A percentile compares a stretch with the other conserved stretches of the same genome.
These are phyloP conservation scores for Holacanthella duospinosa DNA, from an alignment of 2,888 invertebrate genomes.

Conservation along the genomic window DNA sequence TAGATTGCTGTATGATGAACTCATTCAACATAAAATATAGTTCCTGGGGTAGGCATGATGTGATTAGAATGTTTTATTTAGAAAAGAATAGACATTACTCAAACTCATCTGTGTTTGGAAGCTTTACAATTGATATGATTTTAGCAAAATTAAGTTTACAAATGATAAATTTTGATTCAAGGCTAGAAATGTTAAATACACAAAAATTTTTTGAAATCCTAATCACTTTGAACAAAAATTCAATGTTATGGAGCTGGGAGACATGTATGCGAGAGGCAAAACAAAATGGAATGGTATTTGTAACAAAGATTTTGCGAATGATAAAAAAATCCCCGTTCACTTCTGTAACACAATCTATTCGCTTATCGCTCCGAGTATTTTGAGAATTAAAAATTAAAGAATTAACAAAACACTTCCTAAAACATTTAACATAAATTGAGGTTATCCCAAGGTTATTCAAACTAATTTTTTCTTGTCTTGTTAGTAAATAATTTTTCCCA, in stretches of 20 bases:
- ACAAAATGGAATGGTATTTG: not conserved
- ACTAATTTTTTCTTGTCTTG: not conserved
- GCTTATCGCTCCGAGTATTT: not conserved
- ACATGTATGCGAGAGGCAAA: not conserved
- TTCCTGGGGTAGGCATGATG: not conserved
- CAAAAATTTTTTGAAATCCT: not conserved
- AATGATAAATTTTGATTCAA: not conserved
- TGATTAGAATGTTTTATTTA: not conserved
- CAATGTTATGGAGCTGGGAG: not conserved
- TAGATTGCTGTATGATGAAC: not conserved
- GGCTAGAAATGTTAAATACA: not conserved
- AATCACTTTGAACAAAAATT: not conserved
- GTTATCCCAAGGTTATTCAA: not conserved
- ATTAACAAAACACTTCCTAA: not conserved
- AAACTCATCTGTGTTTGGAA: not conserved
- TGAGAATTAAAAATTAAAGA: not conserved
- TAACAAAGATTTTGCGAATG: not conserved
- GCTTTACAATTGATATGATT: not conserved
- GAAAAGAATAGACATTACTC: not conserved
- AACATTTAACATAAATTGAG: not conserved
- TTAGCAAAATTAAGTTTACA: not conserved
- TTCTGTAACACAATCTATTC: not conserved
- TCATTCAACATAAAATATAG: not conserved
- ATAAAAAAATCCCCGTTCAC: slow-evolving; percentile 1
- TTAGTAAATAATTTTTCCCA: not conserved